Base-by-base conservation (phyloP, 2,113 vertebrate genomes). In the Psilopsiagon aymara region DNA sequence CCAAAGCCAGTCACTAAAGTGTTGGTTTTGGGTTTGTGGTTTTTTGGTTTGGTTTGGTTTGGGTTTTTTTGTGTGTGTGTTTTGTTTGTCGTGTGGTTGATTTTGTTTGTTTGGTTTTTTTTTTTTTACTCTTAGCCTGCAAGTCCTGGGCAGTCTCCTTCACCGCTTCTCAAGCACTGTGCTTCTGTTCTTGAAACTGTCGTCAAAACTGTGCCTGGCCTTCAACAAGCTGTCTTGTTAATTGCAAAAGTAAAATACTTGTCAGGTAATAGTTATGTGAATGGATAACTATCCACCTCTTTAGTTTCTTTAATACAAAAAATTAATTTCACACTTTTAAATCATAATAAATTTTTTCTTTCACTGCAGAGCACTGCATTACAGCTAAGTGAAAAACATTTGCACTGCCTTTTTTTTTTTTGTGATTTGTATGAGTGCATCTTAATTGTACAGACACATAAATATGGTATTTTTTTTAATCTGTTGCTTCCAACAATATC, bases 221-320 rank as follows among this genome's bases (percentile, higher is more conserved):
- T 99, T 88, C 97, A 98, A 31, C 98, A 99, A 96, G 99, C 98
- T 25, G 88, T 99, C 59, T 99, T 98, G 88, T 95, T 99, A 67
- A 97, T 98, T 82, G 99, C 99, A 88, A 99, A 99, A 98, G 99
- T 99, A 94, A 98, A 98, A 89, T 99, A 99, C 92, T 98, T 98
- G 92, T 98, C 99, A 97, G 99, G 99, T 99, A 97, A 96, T 39
- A 63, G 81, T 74, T 88, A 4, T 2, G 17, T 78, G 52, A 89
- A 68, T 55, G 17, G 14, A 14, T 94, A 57, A 31, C 57, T 93
- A 44, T 37, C 17, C 2, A 5, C 7, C 12, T 79, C 27, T 86
- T n/a, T 49, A 39, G 6, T 69, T 91, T 63, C 7, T 68, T 63
- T 51, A 49, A 43, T 62, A 59, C 15, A 7, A 86, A 69, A 79